Evolutionary conservation across 2,113 vertebrate species (phyloP).

Genomic region (Gambusia holbrooki): DNA sequence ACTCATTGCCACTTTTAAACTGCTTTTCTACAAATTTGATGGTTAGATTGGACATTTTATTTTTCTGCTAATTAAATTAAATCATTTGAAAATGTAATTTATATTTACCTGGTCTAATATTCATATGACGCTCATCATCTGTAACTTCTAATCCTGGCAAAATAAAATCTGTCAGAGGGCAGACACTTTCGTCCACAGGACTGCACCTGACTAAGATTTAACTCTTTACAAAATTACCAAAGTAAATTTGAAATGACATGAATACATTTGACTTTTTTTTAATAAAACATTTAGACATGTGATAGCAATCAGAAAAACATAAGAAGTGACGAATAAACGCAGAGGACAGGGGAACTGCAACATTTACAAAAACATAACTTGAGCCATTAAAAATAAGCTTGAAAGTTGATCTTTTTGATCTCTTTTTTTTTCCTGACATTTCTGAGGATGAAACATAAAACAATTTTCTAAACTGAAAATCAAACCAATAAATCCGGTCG

Average conservation of each 20-base stretch:
- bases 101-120: no score
- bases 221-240: neutral
- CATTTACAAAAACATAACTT: slow-evolving; percentile 12
- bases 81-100: no score
- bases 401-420: neutral
- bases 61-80: no score
- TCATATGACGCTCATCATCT: no score
- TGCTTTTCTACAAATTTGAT: no score
- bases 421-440: neutral
- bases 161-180: no score
- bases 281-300: slow-evolving; percentile 59
- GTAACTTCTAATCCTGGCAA: no score
- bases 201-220: neutral
- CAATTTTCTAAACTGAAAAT: neutral
- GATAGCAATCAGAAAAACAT: slow-evolving; percentile 34
- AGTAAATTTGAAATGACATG: neutral
- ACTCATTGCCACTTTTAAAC: no score
- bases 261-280: slow-evolving; percentile 29
- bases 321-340: slow-evolving; percentile 13
- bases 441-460: neutral
- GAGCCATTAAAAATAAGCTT: slow-evolving; percentile 12
- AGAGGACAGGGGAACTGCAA: slow-evolving; percentile 13
- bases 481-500: neutral
- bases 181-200: neutral
- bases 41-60: no score